Evolutionary conservation across 2,797 vertebrate species (phyloP).

Genomic region (Haliaeetus albicilla): DNA sequence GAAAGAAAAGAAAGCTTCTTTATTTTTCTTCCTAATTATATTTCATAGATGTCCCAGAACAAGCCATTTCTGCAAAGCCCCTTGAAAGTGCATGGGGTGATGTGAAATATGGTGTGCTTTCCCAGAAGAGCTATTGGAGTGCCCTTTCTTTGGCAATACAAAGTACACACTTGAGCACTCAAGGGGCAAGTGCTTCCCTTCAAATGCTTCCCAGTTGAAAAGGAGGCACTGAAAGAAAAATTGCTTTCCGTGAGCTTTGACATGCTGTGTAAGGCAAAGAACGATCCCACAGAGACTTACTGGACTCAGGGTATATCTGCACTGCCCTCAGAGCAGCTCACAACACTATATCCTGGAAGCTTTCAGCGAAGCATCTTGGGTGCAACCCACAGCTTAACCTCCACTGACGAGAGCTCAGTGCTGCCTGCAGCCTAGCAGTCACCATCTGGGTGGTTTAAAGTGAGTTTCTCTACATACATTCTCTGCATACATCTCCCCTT

Average conservation of each 20-base stretch:
- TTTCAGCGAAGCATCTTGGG: neutral
- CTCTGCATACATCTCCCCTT: neutral
- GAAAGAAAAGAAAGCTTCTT: slow-evolving; percentile 36
- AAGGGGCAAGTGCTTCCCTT: slow-evolving; percentile 53
- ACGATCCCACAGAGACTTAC: neutral
- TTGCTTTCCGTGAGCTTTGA: slow-evolving; percentile 37
- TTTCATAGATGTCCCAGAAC: slow-evolving; percentile 50
- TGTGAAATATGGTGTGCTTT: slow-evolving; percentile 55
- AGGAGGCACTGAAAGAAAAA: slow-evolving; percentile 54
- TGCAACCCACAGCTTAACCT: neutral
- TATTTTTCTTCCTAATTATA: slow-evolving; percentile 60
- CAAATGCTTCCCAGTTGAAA: slow-evolving; percentile 41
- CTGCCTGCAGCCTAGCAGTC: neutral
- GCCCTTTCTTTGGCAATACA: slow-evolving; percentile 58
- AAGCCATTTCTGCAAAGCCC: slow-evolving; percentile 34
- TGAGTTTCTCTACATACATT: neutral
- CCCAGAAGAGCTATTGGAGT: slow-evolving; percentile 60
- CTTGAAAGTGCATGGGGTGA: slow-evolving; percentile 42
- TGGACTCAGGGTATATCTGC: neutral
- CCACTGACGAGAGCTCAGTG: accelerated
- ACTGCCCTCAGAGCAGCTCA: neutral
- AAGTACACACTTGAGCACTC: slow-evolving; percentile 60
- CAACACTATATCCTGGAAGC: neutral
- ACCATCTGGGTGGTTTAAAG: neutral
- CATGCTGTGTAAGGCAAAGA: slow-evolving; percentile 13